Conservation (phyloP, 2,113 vertebrate genomes). For the Nymphicus hollandicus region DNA sequence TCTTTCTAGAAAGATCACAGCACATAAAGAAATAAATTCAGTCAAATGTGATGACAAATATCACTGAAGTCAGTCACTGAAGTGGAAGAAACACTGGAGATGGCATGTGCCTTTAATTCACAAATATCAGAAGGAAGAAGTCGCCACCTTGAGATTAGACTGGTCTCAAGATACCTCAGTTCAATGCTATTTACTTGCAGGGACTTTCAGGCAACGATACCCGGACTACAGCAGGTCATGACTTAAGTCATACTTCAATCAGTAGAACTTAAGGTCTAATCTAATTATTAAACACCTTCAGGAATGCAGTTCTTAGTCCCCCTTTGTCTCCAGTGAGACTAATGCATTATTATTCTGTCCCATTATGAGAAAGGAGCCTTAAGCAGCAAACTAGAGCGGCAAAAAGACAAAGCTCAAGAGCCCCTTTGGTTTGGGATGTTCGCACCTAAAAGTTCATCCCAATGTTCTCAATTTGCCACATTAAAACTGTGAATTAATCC, state of each 20-base stretch:
- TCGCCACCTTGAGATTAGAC: not conserved
- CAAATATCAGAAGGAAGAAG: not conserved
- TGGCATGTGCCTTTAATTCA: not conserved
- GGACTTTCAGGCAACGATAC: not conserved
- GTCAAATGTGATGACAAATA: not conserved
- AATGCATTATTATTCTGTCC: rapidly evolving
- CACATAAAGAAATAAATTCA: not conserved
- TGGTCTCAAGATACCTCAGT: not conserved
- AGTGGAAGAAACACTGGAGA: not conserved
- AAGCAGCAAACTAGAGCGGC: not conserved
- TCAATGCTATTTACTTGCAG: not conserved
- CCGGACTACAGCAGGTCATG: not conserved
- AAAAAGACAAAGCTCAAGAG: not conserved
- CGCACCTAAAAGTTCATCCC: not conserved
- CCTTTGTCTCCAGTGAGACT: not conserved
- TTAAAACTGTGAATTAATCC: not conserved
- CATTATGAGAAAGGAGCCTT: not conserved
- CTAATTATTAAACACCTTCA: not conserved
- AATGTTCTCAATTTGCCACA: not conserved
- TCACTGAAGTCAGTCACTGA: not conserved
- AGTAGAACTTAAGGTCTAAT: not conserved
- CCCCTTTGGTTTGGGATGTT: not conserved
- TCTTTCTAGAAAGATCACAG: not conserved
- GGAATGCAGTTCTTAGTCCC: not conserved
- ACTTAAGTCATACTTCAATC: not conserved